Conservation (phyloP, 2,888 invertebrate genomes). For the Noctua janthe region DNA sequence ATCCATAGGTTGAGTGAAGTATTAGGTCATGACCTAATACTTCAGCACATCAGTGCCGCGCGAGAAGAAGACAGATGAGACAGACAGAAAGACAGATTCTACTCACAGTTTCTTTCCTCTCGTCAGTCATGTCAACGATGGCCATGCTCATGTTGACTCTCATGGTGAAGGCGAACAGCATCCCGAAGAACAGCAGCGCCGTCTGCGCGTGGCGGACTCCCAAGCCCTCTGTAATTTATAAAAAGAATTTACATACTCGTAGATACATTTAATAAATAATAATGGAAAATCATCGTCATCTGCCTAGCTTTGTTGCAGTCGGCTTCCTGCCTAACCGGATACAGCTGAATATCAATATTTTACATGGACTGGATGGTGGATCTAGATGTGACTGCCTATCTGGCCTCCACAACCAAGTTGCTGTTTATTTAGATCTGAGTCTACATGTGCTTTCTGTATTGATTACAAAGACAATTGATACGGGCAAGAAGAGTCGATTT, state of each 20-base stretch:
- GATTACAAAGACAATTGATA: background rate
- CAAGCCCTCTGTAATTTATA: constrained; percentile 74
- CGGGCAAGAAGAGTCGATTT: background rate
- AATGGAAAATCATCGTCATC: background rate
- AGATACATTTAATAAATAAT: background rate
- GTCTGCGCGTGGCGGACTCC: constrained; percentile 91
- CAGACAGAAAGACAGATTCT: background rate
- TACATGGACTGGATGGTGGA: background rate
- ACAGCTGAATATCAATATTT: background rate
- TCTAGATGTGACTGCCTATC: background rate
- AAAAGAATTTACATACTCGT: background rate
- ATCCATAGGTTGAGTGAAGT: no score
- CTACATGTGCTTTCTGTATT: no score
- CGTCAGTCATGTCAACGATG: constrained; percentile 92
- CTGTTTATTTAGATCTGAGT: background rate
- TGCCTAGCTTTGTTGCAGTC: background rate
- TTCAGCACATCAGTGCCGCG: background rate
- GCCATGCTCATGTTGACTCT: constrained; percentile 92
- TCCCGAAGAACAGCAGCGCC: constrained; percentile 88
- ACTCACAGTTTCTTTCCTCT: constrained; percentile 67
- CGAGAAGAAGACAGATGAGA: background rate
- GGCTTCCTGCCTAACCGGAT: background rate
- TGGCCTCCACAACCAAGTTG: background rate
- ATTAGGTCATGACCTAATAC: no score
- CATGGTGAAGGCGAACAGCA: constrained; percentile 91